Evolutionary conservation across 2,113 vertebrate species (phyloP), one percentile per base, ranked within the genome.

Genomic region (Pituophis catenifer): DNA sequence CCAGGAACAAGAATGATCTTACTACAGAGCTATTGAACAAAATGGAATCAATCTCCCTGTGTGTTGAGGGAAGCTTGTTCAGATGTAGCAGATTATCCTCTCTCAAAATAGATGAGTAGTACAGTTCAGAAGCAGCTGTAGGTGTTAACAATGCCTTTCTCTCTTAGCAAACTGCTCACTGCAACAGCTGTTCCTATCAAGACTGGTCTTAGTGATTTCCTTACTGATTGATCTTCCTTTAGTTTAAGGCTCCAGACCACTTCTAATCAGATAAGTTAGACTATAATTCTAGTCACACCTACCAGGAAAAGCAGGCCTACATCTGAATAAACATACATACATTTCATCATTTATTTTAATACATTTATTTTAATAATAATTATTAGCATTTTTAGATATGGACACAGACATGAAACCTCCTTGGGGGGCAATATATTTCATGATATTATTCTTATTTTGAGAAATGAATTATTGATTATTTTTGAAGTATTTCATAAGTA

Each of bases 391-490:
- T 86, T 59, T 70, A 89, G 0, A 24, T 50, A 10, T 48, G 75
- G 13, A 50, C 23, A 90, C 86, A 86, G 53, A 62, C 2, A 8
- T 65, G 3, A 90, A 57, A 19, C 29, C 48, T 85, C 44, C 19
- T 26, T 44, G 21, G 48, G 5, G 24, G n/a, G 19, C 10, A 62
- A n/a, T 23, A 57, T 81, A 7, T 2, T 54, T 58, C 11, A 89
- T 90, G 62, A 65, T 86, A 86, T 59, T 85, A 50, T 44, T 93
- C 54, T n/a, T 86, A 50, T 58, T 95, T 96, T 96, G 89, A 96
- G 96, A 94, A 97, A 97, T 97, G 91, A 94, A 55, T 96, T 97
- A 96, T 97, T 95, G 97, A 98, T 48, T 98, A 98, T 97, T 97
- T 97, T 97, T 97, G 96, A 59, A 95, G 92, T 95, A 95, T 92